Percentiles rank a stretch among this genome's conserved stretches.
phyloP scores from a whole-genome alignment of 1,140 invertebrate genomes.

The Rhynchophorus ferrugineus region DNA sequence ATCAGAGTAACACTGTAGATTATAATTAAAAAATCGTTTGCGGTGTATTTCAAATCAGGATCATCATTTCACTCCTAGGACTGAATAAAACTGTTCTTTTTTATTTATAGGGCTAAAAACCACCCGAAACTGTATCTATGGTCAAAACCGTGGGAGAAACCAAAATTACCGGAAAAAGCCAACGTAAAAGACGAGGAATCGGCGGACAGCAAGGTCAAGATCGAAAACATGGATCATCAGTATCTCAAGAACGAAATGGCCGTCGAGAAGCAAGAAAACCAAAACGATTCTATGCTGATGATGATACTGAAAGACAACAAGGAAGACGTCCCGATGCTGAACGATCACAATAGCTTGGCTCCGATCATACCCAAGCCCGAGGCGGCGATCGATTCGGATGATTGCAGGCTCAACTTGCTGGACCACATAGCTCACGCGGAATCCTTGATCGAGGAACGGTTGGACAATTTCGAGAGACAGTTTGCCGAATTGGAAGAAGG shows the following conservation, averaged over 20 bases:
- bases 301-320: constrained; percentile 29
- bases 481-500: constrained; percentile 51
- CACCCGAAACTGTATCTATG: constrained; percentile 79
- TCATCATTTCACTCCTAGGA: no score
- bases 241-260: constrained; percentile 22
- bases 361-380: constrained; percentile 64
- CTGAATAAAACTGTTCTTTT: no score
- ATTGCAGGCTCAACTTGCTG: constrained; percentile 68
- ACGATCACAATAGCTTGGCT: constrained; percentile 25
- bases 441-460: constrained; percentile 57
- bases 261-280: constrained; percentile 13
- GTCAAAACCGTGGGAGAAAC: constrained; percentile 73
- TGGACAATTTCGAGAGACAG: constrained; percentile 72
- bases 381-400: constrained; percentile 68
- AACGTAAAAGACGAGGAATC: constrained; percentile 12
- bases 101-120: constrained; percentile 55
- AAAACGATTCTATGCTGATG: constrained; percentile 31
- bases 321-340: constrained; percentile 28
- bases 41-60: no score
- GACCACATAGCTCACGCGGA: constrained; percentile 72
- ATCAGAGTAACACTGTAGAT: no score
- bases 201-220: constrained; percentile 20
- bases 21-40: no score
- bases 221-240: constrained; percentile 24
- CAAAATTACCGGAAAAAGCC: constrained; percentile 33